Evolutionary conservation across 2,888 invertebrate genomes (phyloP).

Genomic region (Drosophila glabriapex): DNA sequence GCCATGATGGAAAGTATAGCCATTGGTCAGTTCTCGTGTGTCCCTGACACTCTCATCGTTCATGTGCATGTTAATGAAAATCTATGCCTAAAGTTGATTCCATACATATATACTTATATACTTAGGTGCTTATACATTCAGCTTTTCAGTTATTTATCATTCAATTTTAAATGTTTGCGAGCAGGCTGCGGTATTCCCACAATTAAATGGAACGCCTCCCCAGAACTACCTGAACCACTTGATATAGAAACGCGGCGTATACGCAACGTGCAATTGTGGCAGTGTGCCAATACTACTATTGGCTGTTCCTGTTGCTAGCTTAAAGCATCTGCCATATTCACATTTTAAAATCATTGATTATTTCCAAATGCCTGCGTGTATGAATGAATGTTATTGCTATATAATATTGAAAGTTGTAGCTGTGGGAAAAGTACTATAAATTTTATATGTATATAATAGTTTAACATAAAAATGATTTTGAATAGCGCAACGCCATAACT

Average conservation of each 20-base stretch:
- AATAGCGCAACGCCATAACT: neutral
- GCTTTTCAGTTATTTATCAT: conserved; percentile 41
- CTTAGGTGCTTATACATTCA: conserved; percentile 49
- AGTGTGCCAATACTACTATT: conserved; percentile 24
- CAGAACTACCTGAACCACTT: neutral
- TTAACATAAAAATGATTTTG: neutral
- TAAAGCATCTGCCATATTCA: conserved; percentile 45
- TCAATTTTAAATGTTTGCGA: conserved; percentile 35
- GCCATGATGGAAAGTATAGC: conserved; percentile 2
- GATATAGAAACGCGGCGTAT: conserved; percentile 37
- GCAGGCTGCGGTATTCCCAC: conserved; percentile 71
- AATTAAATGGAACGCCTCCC: conserved; percentile 64
- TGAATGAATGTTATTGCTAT: conserved; percentile 2
- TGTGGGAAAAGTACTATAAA: neutral
- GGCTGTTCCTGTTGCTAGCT: neutral
- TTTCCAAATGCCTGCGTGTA: conserved; percentile 38
- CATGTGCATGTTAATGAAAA: conserved; percentile 57
- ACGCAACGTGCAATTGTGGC: conserved; percentile 40
- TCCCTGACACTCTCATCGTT: conserved; percentile 42
- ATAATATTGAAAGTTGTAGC: neutral
- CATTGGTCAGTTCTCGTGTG: conserved; percentile 14
- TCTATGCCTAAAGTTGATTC: conserved; percentile 5
- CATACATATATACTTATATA: conserved; percentile 34
- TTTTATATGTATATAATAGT: neutral
- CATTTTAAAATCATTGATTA: conserved; percentile 66